Evolutionary conservation across 2,113 vertebrate genomes (phyloP), one percentile per base, ranked within the genome.

Genomic region (Tetraodon nigroviridis): DNA sequence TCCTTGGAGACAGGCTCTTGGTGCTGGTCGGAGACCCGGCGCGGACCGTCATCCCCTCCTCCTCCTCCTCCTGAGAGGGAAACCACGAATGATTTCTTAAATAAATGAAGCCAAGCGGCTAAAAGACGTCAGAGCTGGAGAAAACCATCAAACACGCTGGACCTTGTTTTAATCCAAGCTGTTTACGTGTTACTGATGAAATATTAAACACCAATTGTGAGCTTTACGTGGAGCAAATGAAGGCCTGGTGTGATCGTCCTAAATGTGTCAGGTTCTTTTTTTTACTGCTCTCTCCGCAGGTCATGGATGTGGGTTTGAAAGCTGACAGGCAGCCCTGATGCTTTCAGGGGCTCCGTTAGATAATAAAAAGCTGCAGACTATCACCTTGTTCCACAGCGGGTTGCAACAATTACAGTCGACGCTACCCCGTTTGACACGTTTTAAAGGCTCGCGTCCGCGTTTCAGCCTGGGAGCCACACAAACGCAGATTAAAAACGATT

Each of bases 1-100:
- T 89, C 83, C 89, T 87, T 65, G 90, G 91, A 75, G 90, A 91
- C 71, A 91, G 80, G 79, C 90, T 92, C 78, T 91, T 92, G 71
- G 89, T 92, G 86, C 91, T 92, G 81, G 88, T 92, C 61, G 91
- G 91, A 79, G 91, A 92, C 51, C 88, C 91, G 1, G 67, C 63
- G 58, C 84, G 80, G 64, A 84, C 83, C 10, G 42, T 65, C 70
- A 83, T 53, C 47, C 83, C 82, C 37, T 88, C 88, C 19, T 90
- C 90, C 41, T 91, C 90, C 19, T 90, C 90, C 6, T 86, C 82
- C 81, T 88, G 75, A 69, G 10, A 68, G 45, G 68, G 19, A 73
- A 41, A 44, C 12, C 42, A 44, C 1, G 44, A n/a, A 46, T 16
- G 44, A 17, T 46, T 46, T 46, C 4, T 46, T 2, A 46, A 46